Percentiles rank a stretch among this genome's conserved stretches.
Conservation (phyloP, 2,113 vertebrate genomes). For the Larimichthys crocea region DNA sequence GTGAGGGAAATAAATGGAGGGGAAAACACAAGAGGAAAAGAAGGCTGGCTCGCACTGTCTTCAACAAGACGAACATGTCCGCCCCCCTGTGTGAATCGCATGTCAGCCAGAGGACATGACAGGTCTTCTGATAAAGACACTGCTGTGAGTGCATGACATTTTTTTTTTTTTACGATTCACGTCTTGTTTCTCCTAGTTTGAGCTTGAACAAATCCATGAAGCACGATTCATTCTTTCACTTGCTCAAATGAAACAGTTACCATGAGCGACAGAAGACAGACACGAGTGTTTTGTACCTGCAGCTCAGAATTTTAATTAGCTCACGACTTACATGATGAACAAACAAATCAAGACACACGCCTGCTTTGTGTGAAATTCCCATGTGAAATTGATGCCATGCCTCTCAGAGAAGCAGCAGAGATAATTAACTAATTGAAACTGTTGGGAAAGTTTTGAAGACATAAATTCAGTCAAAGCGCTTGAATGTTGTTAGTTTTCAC, state of each 20-base stretch:
- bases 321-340: neutral
- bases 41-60: conserved; percentile 32
- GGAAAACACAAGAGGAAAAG: conserved; percentile 26
- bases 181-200: neutral
- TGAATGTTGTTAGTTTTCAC: neutral
- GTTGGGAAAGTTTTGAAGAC: neutral
- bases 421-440: conserved; percentile 6
- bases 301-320: conserved; percentile 10
- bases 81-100: conserved; percentile 49
- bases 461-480: conserved; percentile 1
- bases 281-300: neutral
- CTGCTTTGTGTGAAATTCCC: neutral
- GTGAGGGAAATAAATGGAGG: conserved; percentile 20
- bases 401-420: neutral
- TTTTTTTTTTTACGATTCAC: conserved; percentile 2
- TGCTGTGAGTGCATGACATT: conserved; percentile 25
- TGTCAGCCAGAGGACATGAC: conserved; percentile 49
- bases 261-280: neutral
- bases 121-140: conserved; percentile 38
- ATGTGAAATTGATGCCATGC: neutral
- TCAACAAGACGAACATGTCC: conserved; percentile 46
- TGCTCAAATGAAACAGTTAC: too few species aligned
- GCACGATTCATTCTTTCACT: too few species aligned
- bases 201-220: too few species aligned
- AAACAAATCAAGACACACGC: conserved; percentile 20